Evolutionary conservation across 2,113 vertebrate species (phyloP).

Genomic region (Bufo gargarizans): DNA sequence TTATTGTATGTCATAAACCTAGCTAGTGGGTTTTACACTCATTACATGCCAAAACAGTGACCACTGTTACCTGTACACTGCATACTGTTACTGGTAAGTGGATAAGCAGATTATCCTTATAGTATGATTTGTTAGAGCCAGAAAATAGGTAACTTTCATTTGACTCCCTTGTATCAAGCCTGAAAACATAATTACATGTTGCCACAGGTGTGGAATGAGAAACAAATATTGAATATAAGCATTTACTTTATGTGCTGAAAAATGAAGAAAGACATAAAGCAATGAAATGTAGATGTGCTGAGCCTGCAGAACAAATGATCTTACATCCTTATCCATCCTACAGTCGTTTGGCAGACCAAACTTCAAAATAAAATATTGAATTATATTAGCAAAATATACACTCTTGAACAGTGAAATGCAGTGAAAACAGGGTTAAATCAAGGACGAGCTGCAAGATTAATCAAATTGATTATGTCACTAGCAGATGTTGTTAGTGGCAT

Average conservation of each 20-base stretch:
- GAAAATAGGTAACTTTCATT: background rate
- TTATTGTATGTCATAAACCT: background rate
- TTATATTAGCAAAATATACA: too few relatives aligned
- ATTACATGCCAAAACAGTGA: background rate
- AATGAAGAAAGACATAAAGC: conserved; percentile 14
- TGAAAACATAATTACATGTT: conserved; percentile 22
- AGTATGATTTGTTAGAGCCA: background rate
- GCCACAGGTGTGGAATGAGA: conserved; percentile 11
- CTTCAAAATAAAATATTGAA: too few relatives aligned
- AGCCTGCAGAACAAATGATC: background rate
- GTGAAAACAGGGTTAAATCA: too few relatives aligned
- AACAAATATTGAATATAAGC: background rate
- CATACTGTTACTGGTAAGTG: background rate
- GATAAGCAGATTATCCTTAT: conserved; percentile 6
- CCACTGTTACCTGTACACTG: background rate
- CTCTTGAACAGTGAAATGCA: too few relatives aligned
- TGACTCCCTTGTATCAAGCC: background rate
- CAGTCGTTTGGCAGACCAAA: too few relatives aligned
- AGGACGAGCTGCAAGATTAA: too few relatives aligned
- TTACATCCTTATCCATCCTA: background rate
- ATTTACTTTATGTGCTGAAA: conserved; percentile 1
- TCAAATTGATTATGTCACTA: too few relatives aligned
- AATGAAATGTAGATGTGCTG: background rate
- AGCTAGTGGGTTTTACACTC: background rate
- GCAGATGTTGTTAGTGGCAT: too few relatives aligned